Evolutionary conservation across 1,140 invertebrate species (phyloP), one percentile per base, ranked within the genome.

Genomic region (Anastrepha ludens): DNA sequence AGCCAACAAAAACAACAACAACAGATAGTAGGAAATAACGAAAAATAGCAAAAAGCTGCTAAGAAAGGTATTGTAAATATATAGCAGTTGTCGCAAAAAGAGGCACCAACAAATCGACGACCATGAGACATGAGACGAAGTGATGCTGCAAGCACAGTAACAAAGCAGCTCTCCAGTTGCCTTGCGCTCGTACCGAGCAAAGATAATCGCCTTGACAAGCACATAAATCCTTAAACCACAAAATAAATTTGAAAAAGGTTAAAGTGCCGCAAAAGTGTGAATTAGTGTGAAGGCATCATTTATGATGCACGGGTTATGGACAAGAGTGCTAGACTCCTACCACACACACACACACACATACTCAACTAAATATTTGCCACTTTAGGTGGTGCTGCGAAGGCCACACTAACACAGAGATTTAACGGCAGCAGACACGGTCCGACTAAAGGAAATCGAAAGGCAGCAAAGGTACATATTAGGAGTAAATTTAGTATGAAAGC

Each of bases 131-230:
- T 44, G 29, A 29, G 29, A 29, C 67, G 15, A 15, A 74, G 13
- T 74, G 41, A 44, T 41, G 29, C 44, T 74, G 39, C 44, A 47
- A 74, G 13, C 67, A 47, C 39, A 44, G 39, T 15, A 44, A 7
- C 67, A 15, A 44, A 47, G 0, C 5, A 3, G 7, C 60, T n/a
- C 8, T 5, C 60, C 15, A 39, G 67, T 15, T 41, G 44, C 9
- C 29, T 5, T 29, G 67, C 29, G 29, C 29, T 39, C 50, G 81
- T 11, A 55, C 6, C 2, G 29, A 17, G n/a, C 85, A 55, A 4
- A 62, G 85, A 86, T 86, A 86, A 86, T 86, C 85, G 85, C 85
- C 85, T 86, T 86, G 85, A 86, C 85, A 86, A 86, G 59, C 55
- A 86, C 59, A 86, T 86, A 86, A 86, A 86, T 86, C 55, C 74